Base-by-base conservation (phyloP, 1,140 invertebrate species). In the Berghia stephanieae region DNA sequence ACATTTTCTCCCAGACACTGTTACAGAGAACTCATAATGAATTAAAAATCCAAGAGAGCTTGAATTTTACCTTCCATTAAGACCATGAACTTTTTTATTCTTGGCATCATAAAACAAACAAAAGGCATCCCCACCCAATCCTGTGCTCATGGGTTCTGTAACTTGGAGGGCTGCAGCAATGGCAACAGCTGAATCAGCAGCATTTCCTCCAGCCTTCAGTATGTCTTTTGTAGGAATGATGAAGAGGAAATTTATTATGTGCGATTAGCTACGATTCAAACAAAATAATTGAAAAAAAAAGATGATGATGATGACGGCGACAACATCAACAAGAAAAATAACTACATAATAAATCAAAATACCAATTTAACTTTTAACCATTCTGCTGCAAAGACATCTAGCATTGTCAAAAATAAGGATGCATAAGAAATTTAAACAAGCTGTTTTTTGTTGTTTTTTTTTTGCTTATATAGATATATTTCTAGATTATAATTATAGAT, bases 171-270 rank as follows among this genome's bases (percentile, higher is more conserved):
- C 89, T 40, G 89, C 89, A 31, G 90, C 88, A 38, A 88, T 84
- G 10, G 87, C 90, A 27, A 91, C 85, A 21, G 89, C 89, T n/a
- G 90, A 89, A 84, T 91, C 90, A 16, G 90, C 89, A 27, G 90
- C 90, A 85, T 91, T 91, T 18, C 90, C 90, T 16, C 90, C 90
- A 27, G 63, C 52, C 77, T 88, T 84, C 38, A 91, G 78, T 63
- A 91, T 88, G 78, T 88, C 87, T 88, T 43, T 69, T 24, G 49
- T 60, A 24, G 21, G 6, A 60, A 60, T 60, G 31, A 8, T 27
- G 24, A 18, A 60, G 21, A n/a, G 8, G 8, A n/a, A 8, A 60
- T 8, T 60, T 13, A 8, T 60, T 24, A 8, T 60, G 57, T 8
- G 31, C 8, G 57, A 13, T 27, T 24, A 24, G 57, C 24, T 18